These are phyloP conservation scores for Trypoxylus dichotomus DNA, from an alignment of 1,140 invertebrate genomes.

Conservation along the genomic window DNA sequence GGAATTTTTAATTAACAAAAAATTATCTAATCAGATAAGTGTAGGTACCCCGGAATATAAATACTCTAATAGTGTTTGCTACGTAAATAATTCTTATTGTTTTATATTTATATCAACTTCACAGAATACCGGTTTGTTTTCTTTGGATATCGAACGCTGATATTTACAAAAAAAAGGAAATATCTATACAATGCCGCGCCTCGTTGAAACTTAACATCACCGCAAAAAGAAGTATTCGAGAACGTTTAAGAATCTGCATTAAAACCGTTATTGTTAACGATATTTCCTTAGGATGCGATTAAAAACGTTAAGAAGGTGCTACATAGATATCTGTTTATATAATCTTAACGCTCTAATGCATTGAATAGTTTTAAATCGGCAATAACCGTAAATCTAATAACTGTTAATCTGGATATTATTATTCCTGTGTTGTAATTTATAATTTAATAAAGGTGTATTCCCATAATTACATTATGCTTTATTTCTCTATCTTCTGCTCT, in stretches of 20 bases:
- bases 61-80: not conserved
- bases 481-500: not conserved
- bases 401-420: slow-evolving; percentile 14
- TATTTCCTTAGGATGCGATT: slow-evolving; percentile 13
- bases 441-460: slow-evolving; percentile 21
- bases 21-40: slow-evolving; percentile 14
- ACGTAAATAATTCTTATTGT: slow-evolving; percentile 3
- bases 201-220: not conserved
- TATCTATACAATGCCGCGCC: not conserved
- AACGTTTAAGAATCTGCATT: not conserved
- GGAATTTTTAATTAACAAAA: slow-evolving; percentile 10
- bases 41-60: not conserved
- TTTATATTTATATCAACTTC: not conserved
- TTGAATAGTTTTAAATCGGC: slow-evolving; percentile 15
- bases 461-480: not conserved
- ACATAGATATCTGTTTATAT: slow-evolving; percentile 8
- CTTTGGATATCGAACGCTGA: not conserved
- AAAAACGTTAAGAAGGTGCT: slow-evolving; percentile 20
- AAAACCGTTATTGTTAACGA: not conserved
- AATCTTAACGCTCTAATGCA: slow-evolving; percentile 22
- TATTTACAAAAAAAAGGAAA: not conserved
- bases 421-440: slow-evolving; percentile 5
- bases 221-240: not conserved
- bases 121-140: not conserved
- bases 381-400: slow-evolving; percentile 23